phyloP scores from a whole-genome alignment of 2,888 invertebrate species.

The Nephrotoma appendiculata region DNA sequence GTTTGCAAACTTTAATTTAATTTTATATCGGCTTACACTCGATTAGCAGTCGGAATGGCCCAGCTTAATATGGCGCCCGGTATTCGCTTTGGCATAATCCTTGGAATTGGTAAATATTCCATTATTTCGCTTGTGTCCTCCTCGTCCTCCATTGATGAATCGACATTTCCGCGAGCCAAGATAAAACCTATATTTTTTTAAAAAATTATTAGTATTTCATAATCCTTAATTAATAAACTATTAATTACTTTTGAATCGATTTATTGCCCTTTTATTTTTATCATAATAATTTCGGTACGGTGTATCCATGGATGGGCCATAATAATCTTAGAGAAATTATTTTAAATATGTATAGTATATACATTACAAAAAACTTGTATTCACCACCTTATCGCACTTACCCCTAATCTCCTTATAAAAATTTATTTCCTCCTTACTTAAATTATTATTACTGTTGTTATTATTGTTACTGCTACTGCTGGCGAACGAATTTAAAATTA shows the following conservation, averaged over 20 bases:
- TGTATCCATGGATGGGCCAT: background rate
- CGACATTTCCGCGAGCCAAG: background rate
- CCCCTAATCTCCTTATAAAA: background rate
- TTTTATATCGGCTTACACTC: background rate
- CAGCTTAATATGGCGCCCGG: slow-evolving; percentile 6
- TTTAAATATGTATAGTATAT: background rate
- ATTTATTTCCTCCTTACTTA: background rate
- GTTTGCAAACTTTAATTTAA: background rate
- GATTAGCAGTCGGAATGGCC: slow-evolving; percentile 3
- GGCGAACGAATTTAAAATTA: background rate
- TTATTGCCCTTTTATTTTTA: background rate
- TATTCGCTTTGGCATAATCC: background rate
- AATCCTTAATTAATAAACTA: background rate
- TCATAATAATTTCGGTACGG: background rate
- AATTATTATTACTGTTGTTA: background rate
- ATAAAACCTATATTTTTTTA: background rate
- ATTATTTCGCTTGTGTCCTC: background rate
- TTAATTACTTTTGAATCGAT: slow-evolving; percentile 6
- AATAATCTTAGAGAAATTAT: background rate
- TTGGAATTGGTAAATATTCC: background rate
- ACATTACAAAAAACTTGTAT: background rate
- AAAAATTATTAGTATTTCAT: background rate
- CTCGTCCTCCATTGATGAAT: background rate
- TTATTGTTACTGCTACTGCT: background rate
- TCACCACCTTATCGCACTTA: background rate